phyloP scores from a whole-genome alignment of 2,797 vertebrate genomes.

The Mionectes olivaceus region DNA sequence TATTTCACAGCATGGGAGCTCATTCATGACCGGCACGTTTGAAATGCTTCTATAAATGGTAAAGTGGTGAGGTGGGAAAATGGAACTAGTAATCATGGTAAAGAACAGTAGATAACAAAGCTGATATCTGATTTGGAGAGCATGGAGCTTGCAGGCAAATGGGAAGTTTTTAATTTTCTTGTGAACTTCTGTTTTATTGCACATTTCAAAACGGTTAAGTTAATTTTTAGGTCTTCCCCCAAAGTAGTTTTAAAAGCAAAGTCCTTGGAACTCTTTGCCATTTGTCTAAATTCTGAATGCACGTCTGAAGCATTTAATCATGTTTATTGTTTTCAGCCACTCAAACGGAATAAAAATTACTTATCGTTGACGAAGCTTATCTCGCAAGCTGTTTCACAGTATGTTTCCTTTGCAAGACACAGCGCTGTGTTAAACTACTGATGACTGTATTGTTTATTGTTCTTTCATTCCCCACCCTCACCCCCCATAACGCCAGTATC shows the following conservation, averaged over 20 bases:
- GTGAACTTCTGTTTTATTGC: neutral
- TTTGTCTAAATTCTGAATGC: conserved; percentile 74
- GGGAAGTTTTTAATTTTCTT: neutral
- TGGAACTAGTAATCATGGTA: neutral
- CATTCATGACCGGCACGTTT: rapidly evolving
- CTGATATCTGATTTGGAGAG: neutral
- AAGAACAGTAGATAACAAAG: neutral
- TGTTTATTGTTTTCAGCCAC: conserved; percentile 79
- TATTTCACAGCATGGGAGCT: neutral
- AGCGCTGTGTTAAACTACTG: conserved; percentile 58
- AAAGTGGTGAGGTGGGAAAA: neutral
- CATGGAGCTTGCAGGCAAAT: neutral
- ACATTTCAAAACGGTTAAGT: neutral
- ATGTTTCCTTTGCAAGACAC: conserved; percentile 75
- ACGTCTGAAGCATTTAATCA: conserved; percentile 78
- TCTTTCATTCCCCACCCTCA: conserved; percentile 51
- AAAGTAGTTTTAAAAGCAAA: conserved; percentile 43
- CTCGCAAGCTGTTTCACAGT: conserved; percentile 79
- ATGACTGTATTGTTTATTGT: conserved; percentile 70
- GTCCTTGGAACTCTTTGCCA: conserved; percentile 56
- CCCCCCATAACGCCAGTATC: neutral
- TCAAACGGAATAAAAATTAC: conserved; percentile 83
- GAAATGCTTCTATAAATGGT: neutral
- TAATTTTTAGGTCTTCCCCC: conserved; percentile 19
- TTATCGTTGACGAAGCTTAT: conserved; percentile 78